Conservation (phyloP, 2,113 vertebrate species). For the Scophthalmus maximus region DNA sequence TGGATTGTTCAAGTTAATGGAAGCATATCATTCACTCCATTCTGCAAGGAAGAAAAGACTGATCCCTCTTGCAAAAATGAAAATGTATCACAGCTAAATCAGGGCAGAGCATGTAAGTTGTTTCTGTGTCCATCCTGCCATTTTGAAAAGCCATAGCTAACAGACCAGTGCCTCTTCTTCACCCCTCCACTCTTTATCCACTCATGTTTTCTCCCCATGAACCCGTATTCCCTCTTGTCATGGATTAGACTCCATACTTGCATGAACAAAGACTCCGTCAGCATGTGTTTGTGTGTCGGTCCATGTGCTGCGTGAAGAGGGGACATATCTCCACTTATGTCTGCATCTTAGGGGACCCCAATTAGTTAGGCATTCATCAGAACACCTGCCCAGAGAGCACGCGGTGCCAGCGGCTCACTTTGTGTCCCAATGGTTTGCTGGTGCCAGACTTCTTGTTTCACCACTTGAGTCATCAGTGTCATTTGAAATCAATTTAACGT, state of each 20-base stretch:
- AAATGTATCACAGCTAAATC: neutral
- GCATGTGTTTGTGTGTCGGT: slow-evolving; percentile 69
- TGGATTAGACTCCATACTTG: slow-evolving; percentile 72
- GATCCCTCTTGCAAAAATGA: neutral
- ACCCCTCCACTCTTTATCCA: slow-evolving; percentile 57
- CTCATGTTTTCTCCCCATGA: slow-evolving; percentile 60
- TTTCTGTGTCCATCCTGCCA: slow-evolving; percentile 5
- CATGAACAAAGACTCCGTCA: slow-evolving; percentile 74
- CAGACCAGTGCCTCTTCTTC: slow-evolving; percentile 41
- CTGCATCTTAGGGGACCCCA: slow-evolving; percentile 75
- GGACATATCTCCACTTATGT: slow-evolving; percentile 73
- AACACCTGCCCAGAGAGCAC: slow-evolving; percentile 79
- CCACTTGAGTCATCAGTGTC: slow-evolving; percentile 82
- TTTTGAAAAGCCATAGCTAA: slow-evolving; percentile 32
- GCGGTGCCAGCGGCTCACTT: slow-evolving; percentile 67
- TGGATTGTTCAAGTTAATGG: slow-evolving; percentile 8
- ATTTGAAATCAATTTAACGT: slow-evolving; percentile 81
- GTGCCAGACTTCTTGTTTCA: slow-evolving; percentile 71
- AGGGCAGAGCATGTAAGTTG: neutral
- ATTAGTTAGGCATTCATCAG: slow-evolving; percentile 82
- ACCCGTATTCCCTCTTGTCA: slow-evolving; percentile 69
- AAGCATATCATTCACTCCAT: neutral
- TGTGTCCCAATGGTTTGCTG: slow-evolving; percentile 59
- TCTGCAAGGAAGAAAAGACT: neutral
- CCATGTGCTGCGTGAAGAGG: slow-evolving; percentile 59